phyloP scores from a whole-genome alignment of 2,888 invertebrate species.

The Drosophila pseudotakahashii region DNA sequence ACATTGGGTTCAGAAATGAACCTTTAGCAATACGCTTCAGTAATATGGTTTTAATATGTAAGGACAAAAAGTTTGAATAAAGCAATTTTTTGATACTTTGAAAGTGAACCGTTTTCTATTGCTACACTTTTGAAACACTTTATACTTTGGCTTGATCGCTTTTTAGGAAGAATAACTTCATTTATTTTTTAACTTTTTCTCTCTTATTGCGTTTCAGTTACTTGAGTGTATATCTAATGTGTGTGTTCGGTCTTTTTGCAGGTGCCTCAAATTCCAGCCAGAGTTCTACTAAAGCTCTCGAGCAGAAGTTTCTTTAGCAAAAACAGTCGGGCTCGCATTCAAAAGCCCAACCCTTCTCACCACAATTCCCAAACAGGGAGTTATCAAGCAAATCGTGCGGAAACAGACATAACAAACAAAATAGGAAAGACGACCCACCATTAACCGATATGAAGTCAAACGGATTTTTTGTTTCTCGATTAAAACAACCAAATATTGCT shows the following conservation, averaged over 20 bases:
- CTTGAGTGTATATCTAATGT: constrained; percentile 20
- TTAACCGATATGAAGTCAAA: constrained; percentile 46
- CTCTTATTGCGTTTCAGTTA: not conserved
- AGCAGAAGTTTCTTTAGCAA: constrained; percentile 84
- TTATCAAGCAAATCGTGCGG: constrained; percentile 47
- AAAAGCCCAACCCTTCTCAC: constrained; percentile 66
- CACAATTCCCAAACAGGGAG: constrained; percentile 51
- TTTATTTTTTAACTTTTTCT: not conserved
- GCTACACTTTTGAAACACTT: not conserved
- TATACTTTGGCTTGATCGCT: not conserved
- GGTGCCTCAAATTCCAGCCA: constrained; percentile 86
- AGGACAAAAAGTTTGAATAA: constrained; percentile 34
- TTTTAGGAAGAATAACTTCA: not conserved
- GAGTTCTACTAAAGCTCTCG: constrained; percentile 84
- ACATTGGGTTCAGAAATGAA: constrained; percentile 23
- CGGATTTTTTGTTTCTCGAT: constrained; percentile 43
- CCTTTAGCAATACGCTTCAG: constrained; percentile 27
- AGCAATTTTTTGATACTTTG: constrained; percentile 40
- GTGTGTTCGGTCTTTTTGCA: constrained; percentile 56
- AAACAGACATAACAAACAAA: constrained; percentile 39
- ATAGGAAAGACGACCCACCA: constrained; percentile 38
- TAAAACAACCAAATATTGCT: constrained; percentile 59
- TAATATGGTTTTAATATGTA: constrained; percentile 37
- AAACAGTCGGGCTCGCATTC: constrained; percentile 84
- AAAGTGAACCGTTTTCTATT: constrained; percentile 28